These are phyloP conservation scores for Coccyzus lansbergi DNA, from an alignment of 2,797 vertebrate species.

Conservation along the genomic window DNA sequence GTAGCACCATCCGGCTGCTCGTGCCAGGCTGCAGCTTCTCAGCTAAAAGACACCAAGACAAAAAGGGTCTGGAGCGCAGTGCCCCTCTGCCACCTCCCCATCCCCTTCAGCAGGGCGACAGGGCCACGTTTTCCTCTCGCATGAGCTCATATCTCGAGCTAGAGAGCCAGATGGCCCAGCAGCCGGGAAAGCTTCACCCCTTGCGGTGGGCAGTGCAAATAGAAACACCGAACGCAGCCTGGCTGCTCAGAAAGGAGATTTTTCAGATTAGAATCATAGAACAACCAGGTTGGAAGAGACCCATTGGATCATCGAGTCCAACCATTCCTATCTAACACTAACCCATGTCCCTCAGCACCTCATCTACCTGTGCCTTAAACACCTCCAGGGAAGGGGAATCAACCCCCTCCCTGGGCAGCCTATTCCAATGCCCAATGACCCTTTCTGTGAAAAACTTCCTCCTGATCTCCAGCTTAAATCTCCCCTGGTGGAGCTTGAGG, in stretches of 20 bases:
- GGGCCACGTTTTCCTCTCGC: slow-evolving; percentile 10
- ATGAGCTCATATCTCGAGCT: slow-evolving; percentile 51
- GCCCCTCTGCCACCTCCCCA: not conserved
- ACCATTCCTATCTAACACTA: no score
- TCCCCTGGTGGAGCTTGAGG: no score
- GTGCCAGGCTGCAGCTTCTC: not conserved
- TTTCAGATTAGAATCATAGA: no score
- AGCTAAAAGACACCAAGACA: not conserved
- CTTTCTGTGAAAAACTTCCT: no score
- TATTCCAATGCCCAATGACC: no score
- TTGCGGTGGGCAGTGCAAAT: slow-evolving; percentile 55
- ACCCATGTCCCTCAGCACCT: no score
- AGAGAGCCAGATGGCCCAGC: slow-evolving; percentile 72
- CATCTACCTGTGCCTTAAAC: no score
- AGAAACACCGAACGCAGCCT: slow-evolving; percentile 45
- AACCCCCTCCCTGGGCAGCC: no score
- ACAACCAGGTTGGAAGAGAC: no score
- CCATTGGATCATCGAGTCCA: no score
- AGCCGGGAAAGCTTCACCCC: slow-evolving; percentile 52
- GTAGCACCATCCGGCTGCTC: not conserved
- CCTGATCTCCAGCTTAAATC: no score
- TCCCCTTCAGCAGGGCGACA: not conserved
- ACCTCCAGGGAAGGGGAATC: no score
- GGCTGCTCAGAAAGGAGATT: slow-evolving; percentile 26
- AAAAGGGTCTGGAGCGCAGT: not conserved